Base-by-base conservation (phyloP, 2,113 vertebrate species). In the Carettochelys insculpta region DNA sequence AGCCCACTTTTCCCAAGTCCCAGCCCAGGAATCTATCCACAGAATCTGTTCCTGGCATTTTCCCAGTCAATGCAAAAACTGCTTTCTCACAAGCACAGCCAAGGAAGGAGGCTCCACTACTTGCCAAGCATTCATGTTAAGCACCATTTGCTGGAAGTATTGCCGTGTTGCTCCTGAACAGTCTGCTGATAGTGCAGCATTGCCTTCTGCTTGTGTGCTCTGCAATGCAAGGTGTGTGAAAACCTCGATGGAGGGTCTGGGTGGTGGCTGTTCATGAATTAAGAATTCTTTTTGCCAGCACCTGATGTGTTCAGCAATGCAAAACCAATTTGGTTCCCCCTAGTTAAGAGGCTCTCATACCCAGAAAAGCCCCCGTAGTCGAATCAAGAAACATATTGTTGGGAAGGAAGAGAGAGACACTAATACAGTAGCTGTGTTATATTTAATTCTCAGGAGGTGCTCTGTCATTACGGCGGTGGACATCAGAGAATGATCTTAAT, bases 141-240 rank as follows among this genome's bases (percentile, higher is more conserved):
- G 3, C 0, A 3, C 5, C 4, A 9, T 82, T 56, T 50, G 58
- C 41, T 80, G 53, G 65, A 31, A 83, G 20, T 25, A 14, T 1
- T 5, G 13, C 82, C 83, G 31, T 0, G 0, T 56, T 34, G 52
- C 13, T 56, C 27, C 38, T 61, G 48, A 68, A 68, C 16, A 56
- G 11, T 45, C 61, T 51, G 0, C 2, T 13, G 79, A 11, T 0
- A 68, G 53, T 1, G 8, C 34, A 51, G 77, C 1, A 1, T 31
- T 47, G 52, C 29, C 10, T 43, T 25, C 13, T 48, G 82, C 76
- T 78, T 81, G 53, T 53, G 86, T 47, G 47, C 47, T 6, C 16
- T 65, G 76, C 43, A 65, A 65, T 5, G 45, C 41, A 85, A 56
- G 85, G 41, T 25, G 2, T 4, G 54, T 1, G 58, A 80, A 65